Base-by-base conservation (phyloP, 1,140 invertebrate genomes). In the Eupristina koningsbergeri region DNA sequence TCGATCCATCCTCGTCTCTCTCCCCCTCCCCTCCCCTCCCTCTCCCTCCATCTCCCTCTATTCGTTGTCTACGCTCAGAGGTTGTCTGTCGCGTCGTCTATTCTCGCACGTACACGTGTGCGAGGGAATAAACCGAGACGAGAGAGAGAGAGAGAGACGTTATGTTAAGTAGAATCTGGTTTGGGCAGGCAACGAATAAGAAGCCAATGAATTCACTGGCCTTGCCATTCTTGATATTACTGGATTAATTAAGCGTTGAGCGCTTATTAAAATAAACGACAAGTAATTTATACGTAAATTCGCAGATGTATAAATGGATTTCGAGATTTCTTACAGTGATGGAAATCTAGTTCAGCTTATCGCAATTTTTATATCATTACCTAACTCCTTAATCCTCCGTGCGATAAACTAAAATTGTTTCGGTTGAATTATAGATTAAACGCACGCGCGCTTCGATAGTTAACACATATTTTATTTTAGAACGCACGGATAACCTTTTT, bases 81-180 rank as follows among this genome's bases (percentile, higher is more conserved):
- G 45, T 19, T 34, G 3, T 7, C 50, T 31, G 50, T 31, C n/a
- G 50, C 31, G 36, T 45, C 76, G 39, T 64, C 76, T 78, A 78
- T 78, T 78, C 76, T 78, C 64, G 45, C 29, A 39, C 15, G 75
- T 34, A 61, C 47, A 31, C 63, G 41, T 22, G 78, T 15, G 3
- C 45, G 29, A 45, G 63, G 41, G 45, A 19, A 17, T 3, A 31
- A 69, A 47, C 22, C 34, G n/a, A 26, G 15, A 19, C 29, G 34
- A 31, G 22, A 71, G 36, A n/a, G 39, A n/a, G 67, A 26, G 36
- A 71, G 19, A 17, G 39, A 41, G 19, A 64, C 31, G 31, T 0
- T 41, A 41, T 41, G 67, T n/a, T 71, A 71, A 71, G 67, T 71
- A 41, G 79, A 73, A 81, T 81, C 79, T 81, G 67, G 79, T 81